phyloP scores from a whole-genome alignment of 1,140 invertebrate genomes.

The Brachionus rotundiformis region DNA sequence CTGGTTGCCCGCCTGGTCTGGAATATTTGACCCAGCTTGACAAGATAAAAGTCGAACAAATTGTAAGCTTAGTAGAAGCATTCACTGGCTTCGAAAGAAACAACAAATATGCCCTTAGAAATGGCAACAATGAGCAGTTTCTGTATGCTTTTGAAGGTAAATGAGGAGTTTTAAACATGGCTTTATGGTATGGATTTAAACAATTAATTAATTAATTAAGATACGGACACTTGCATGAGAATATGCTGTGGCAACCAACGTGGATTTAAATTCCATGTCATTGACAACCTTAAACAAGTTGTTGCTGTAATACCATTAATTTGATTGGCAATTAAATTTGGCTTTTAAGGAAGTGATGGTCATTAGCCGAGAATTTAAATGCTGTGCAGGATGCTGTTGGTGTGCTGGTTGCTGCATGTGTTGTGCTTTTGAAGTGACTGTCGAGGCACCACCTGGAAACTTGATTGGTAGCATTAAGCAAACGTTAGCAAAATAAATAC shows the following conservation, averaged over 20 bases:
- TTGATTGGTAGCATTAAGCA: constrained; percentile 52
- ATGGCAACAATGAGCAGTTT: constrained; percentile 59
- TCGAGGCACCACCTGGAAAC: constrained; percentile 53
- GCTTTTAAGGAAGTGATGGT: constrained; percentile 57
- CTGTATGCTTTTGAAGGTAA: constrained; percentile 61
- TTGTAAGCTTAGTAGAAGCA: constrained; percentile 76
- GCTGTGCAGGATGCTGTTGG: constrained; percentile 54
- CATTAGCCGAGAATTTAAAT: constrained; percentile 58
- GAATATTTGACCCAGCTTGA: constrained; percentile 89
- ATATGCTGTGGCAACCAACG: constrained; percentile 76
- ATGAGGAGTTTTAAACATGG: too few species aligned
- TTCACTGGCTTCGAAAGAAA: constrained; percentile 70
- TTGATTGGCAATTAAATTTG: neutral
- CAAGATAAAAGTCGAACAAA: constrained; percentile 81
- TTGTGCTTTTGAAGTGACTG: constrained; percentile 51
- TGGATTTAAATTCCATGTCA: constrained; percentile 67
- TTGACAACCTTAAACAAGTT: constrained; percentile 48
- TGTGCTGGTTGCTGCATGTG: constrained; percentile 31
- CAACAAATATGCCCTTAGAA: constrained; percentile 71
- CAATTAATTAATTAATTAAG: constrained; percentile 58
- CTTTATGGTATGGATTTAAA: neutral
- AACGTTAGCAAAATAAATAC: constrained; percentile 27
- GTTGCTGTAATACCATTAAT: neutral
- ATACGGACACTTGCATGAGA: constrained; percentile 76
- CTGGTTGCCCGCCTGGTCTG: constrained; percentile 82